Conservation (phyloP, 1,140 invertebrate genomes). For the Tribolium castaneum region DNA sequence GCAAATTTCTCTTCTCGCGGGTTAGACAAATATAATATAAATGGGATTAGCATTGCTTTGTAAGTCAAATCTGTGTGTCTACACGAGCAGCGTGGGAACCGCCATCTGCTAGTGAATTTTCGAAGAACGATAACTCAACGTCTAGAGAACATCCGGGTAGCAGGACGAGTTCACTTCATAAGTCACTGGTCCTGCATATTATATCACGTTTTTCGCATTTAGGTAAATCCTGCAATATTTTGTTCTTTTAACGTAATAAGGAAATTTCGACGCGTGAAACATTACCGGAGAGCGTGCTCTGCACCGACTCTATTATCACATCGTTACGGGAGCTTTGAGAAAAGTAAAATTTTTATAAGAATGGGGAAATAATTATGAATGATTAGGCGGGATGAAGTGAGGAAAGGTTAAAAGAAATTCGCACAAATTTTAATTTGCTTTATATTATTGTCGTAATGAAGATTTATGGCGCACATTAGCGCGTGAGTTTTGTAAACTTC, state of each 20-base stretch:
- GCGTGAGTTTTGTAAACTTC: slow-evolving; percentile 12
- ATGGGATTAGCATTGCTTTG: slow-evolving; percentile 47
- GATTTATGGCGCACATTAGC: slow-evolving; percentile 36
- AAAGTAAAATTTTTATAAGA: neutral
- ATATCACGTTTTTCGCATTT: slow-evolving; percentile 36
- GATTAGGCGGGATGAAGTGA: slow-evolving; percentile 6
- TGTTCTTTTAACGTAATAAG: slow-evolving; percentile 33
- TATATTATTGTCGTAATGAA: slow-evolving; percentile 42
- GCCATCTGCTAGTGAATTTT: slow-evolving; percentile 37
- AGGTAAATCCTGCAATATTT: slow-evolving; percentile 39
- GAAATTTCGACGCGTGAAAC: slow-evolving; percentile 34
- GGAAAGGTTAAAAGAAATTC: slow-evolving; percentile 36
- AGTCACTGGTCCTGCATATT: slow-evolving; percentile 35
- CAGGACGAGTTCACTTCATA: slow-evolving; percentile 36
- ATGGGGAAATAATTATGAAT: slow-evolving; percentile 32
- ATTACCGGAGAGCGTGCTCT: slow-evolving; percentile 21
- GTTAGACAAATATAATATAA: slow-evolving; percentile 43
- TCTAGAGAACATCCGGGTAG: slow-evolving; percentile 32
- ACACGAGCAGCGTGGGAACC: slow-evolving; percentile 31
- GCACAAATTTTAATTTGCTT: slow-evolving; percentile 42
- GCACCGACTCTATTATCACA: neutral
- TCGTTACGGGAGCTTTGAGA: neutral
- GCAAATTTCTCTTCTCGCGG: neutral
- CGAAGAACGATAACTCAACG: slow-evolving; percentile 27
- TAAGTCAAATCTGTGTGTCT: slow-evolving; percentile 44